Percentiles rank a stretch among this genome's conserved stretches.
These are phyloP conservation scores for Leptopilina syphax DNA, from an alignment of 2,888 invertebrate species.

Conservation along the genomic window DNA sequence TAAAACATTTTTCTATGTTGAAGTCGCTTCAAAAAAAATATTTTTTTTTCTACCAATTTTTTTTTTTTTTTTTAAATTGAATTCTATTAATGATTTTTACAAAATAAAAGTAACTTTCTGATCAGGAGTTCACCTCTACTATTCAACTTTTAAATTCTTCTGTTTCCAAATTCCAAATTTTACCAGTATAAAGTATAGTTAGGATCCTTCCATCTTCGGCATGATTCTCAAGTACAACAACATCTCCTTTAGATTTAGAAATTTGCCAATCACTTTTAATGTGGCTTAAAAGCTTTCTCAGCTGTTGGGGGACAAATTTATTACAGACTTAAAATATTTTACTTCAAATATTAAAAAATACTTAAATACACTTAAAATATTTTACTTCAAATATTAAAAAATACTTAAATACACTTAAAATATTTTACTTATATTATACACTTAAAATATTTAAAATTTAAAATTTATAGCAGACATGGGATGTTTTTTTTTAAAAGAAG, in stretches of 20 bases:
- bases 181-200: constrained; percentile 28
- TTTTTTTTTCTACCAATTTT: no score
- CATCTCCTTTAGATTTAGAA: constrained; percentile 2
- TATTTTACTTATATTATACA: no score
- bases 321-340: neutral
- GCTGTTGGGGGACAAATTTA: neutral
- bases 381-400: no score
- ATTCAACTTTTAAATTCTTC: constrained; percentile 20
- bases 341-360: no score
- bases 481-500: neutral
- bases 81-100: no score
- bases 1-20: no score
- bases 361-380: no score
- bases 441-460: no score
- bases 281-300: neutral
- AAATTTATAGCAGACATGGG: neutral
- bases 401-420: no score
- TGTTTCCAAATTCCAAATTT: neutral
- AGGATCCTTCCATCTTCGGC: constrained; percentile 27
- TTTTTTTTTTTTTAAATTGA: neutral
- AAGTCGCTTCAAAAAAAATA: no score
- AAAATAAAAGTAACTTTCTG: neutral
- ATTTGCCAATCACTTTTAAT: constrained; percentile 25
- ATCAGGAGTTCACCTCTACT: constrained; percentile 10
- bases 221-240: neutral